phyloP scores from a whole-genome alignment of 2,888 invertebrate genomes.

The Frankliniella fusca region DNA sequence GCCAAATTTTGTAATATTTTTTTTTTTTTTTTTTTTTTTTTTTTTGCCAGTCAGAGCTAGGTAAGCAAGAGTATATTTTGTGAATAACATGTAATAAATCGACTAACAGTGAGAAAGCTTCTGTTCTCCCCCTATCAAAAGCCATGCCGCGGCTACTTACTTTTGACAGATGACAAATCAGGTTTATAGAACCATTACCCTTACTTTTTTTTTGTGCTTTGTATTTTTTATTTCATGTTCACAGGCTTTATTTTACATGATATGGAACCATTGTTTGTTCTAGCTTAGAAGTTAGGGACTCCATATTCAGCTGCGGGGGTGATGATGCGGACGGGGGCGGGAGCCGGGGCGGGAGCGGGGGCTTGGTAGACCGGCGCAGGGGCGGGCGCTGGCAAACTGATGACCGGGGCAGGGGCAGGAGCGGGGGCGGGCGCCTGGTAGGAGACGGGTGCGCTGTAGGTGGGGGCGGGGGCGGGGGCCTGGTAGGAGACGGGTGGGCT shows the following conservation, averaged over 20 bases:
- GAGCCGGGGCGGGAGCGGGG: background rate
- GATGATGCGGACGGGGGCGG: background rate
- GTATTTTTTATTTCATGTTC: background rate
- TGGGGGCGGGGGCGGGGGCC: background rate
- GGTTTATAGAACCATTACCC: background rate
- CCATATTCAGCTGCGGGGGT: conserved; percentile 1
- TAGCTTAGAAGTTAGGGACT: background rate
- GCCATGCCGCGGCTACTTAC: background rate
- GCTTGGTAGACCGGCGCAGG: background rate
- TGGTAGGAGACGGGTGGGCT: background rate
- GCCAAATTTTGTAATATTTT: no score
- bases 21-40: no score
- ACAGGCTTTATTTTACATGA: no score
- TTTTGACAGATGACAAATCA: background rate
- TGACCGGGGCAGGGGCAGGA: background rate
- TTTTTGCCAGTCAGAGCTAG: no score
- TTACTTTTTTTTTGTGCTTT: background rate
- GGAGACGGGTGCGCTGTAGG: background rate
- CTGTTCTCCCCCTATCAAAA: no score
- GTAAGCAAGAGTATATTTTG: no score
- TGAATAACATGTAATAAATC: no score
- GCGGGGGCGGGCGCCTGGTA: background rate
- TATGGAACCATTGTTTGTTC: no score
- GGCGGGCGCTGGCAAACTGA: background rate
- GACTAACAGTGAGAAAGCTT: no score